phyloP scores from a whole-genome alignment of 2,797 vertebrate genomes.

The Heterohyrax brucei region DNA sequence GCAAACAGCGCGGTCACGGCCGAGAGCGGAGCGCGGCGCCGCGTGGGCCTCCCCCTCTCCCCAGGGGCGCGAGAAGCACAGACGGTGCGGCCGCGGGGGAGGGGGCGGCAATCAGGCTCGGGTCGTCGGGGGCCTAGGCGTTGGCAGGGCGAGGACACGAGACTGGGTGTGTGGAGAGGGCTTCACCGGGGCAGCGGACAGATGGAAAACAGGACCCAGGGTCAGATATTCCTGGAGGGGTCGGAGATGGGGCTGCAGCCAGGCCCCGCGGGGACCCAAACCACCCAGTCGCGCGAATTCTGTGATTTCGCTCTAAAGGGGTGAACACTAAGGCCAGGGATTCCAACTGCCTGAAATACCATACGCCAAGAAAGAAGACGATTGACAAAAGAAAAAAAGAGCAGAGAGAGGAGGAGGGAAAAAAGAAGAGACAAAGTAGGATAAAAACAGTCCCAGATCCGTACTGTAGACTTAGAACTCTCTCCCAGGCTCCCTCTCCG shows the following conservation, averaged over 20 bases:
- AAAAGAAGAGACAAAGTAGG: not conserved
- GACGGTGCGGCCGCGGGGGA: not conserved
- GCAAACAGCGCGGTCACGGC: conserved; percentile 85
- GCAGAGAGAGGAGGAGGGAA: not conserved
- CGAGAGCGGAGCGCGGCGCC: not conserved
- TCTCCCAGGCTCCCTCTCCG: not conserved
- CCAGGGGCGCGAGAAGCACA: not conserved
- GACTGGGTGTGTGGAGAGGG: not conserved
- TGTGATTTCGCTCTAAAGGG: not conserved
- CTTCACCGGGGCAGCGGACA: not conserved
- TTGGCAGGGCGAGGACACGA: not conserved
- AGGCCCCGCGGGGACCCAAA: not conserved
- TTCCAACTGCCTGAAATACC: not conserved
- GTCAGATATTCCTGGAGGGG: not conserved
- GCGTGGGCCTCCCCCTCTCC: not conserved
- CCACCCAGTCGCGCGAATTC: not conserved
- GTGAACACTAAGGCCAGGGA: not conserved
- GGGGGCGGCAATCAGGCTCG: not conserved
- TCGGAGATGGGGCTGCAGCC: not conserved
- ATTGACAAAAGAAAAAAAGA: not conserved
- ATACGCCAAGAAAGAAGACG: not conserved
- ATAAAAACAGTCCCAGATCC: not conserved
- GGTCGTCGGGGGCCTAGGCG: not conserved
- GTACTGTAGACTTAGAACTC: not conserved
- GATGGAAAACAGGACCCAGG: not conserved